phyloP scores from a whole-genome alignment of 2,113 vertebrate species.

The Equus quagga region DNA sequence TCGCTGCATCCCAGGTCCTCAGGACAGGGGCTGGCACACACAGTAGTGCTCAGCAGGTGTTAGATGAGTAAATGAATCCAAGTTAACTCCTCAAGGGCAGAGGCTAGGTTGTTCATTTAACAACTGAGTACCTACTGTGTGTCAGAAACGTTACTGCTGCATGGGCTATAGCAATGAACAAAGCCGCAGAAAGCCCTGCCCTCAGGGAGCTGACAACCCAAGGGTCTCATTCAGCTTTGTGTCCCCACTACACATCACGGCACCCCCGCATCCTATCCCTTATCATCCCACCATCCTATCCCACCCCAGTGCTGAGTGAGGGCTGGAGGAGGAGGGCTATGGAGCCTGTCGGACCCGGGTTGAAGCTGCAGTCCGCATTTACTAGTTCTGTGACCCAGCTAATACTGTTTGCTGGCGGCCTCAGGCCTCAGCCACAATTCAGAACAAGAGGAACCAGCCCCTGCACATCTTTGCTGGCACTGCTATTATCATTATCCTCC shows the following conservation, averaged over 20 bases:
- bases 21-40: background rate
- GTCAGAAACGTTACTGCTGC: background rate
- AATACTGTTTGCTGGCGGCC: accelerated
- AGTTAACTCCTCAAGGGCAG: background rate
- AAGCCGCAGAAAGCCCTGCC: background rate
- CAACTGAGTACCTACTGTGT: background rate
- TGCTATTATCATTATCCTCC: background rate
- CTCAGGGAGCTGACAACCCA: accelerated
- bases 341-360: background rate
- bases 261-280: background rate
- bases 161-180: background rate
- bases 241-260: background rate
- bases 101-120: background rate
- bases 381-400: background rate
- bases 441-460: accelerated
- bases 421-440: accelerated
- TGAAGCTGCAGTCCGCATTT: background rate
- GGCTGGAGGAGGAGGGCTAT: background rate
- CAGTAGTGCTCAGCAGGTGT: background rate
- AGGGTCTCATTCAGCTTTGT: background rate
- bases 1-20: background rate
- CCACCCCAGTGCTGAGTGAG: background rate
- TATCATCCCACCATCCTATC: too few species aligned
- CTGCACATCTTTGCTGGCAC: background rate
- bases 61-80: background rate